Evolutionary conservation across 2,888 invertebrate genomes (phyloP).

Genomic region (Taphrorychus bicolor): DNA sequence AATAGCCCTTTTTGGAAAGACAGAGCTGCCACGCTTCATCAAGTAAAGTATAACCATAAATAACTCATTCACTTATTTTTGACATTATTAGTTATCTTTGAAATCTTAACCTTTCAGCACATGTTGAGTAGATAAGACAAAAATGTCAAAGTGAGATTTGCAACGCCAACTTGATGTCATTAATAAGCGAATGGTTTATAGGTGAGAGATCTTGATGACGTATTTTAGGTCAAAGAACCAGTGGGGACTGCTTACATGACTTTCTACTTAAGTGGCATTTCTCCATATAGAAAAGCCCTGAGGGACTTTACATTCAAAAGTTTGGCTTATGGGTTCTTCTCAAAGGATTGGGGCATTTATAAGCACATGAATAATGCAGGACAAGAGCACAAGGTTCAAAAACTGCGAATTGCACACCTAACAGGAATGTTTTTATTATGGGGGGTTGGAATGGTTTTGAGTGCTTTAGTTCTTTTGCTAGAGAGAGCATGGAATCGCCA

Average conservation of each 20-base stretch:
- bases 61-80: no score
- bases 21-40: not conserved
- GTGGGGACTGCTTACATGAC: conserved; percentile 8
- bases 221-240: conserved; percentile 5
- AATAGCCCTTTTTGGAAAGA: no score
- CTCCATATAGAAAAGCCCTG: conserved; percentile 10
- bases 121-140: no score
- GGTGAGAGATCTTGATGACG: no score
- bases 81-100: no score
- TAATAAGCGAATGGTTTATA: no score
- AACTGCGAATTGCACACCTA: conserved; percentile 1
- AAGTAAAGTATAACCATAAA: not conserved
- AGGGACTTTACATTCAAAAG: conserved; percentile 7
- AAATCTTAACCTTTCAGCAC: no score
- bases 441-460: not conserved
- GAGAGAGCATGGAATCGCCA: conserved; percentile 4
- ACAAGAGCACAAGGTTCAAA: not conserved
- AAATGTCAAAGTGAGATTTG: no score
- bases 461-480: not conserved
- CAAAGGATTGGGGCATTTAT: conserved; percentile 8
- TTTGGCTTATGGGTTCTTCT: conserved; percentile 11
- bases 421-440: conserved; percentile 5
- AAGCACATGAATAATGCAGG: not conserved
- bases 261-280: not conserved
- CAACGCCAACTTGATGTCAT: no score